phyloP scores from a whole-genome alignment of 2,113 vertebrate species.

The Eulemur rufifrons region DNA sequence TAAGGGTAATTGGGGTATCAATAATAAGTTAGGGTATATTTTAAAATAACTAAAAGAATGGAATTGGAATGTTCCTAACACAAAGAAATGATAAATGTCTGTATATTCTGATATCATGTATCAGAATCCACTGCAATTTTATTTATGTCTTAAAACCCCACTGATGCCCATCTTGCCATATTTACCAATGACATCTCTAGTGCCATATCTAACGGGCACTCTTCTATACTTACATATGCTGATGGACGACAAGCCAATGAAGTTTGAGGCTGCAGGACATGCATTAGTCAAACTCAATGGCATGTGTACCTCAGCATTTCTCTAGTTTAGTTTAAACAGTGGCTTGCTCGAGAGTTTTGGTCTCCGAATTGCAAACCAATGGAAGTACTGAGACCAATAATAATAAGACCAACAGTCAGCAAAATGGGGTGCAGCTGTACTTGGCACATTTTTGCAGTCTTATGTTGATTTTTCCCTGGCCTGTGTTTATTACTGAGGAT shows the following conservation, averaged over 20 bases:
- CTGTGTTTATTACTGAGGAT: not conserved
- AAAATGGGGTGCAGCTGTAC: not conserved
- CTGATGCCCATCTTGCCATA: not conserved
- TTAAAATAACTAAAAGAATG: too few species aligned
- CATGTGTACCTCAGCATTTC: not conserved
- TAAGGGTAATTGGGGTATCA: too few species aligned
- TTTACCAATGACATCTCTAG: not conserved
- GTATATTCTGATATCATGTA: not conserved
- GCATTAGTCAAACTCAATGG: not conserved
- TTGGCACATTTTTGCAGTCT: not conserved
- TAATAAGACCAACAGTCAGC: not conserved
- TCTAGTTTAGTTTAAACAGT: not conserved
- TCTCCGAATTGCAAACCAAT: not conserved
- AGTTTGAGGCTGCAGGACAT: not conserved
- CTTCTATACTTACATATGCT: not conserved
- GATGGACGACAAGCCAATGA: not conserved
- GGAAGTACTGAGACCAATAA: not conserved
- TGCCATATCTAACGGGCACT: accelerated
- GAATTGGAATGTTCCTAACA: too few species aligned
- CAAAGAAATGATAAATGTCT: not conserved
- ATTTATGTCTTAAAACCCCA: not conserved
- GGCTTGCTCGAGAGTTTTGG: not conserved
- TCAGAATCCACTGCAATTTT: not conserved
- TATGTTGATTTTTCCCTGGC: not conserved
- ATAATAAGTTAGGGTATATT: too few species aligned